Conservation (phyloP, 35 echinoderm and acorn worm genomes). For the Apostichopus japonicus region DNA sequence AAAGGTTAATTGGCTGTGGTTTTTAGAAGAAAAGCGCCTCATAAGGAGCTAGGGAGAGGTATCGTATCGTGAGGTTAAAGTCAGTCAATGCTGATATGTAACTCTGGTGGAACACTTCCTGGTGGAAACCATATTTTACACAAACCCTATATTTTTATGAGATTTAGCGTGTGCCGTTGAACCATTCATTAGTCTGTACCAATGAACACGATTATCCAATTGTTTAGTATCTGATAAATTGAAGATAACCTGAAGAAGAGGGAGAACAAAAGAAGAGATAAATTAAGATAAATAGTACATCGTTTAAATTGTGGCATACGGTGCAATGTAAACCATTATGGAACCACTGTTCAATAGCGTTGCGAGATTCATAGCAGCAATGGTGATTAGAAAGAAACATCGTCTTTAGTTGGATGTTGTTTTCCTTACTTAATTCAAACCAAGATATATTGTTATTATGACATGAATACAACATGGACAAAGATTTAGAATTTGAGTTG, state of each 20-base stretch:
- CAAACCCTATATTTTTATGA: conserved; percentile 49
- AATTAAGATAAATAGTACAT: background rate
- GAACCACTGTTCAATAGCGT: too few species aligned
- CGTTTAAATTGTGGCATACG: background rate
- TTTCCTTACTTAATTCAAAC: background rate
- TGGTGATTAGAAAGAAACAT: background rate
- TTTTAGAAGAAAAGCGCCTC: too few species aligned
- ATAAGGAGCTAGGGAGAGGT: too few species aligned
- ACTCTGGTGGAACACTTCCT: too few species aligned
- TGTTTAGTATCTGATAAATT: conserved; percentile 81
- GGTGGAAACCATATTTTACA: background rate
- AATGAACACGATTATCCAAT: conserved; percentile 85
- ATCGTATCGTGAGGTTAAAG: too few species aligned
- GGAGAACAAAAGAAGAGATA: too few species aligned
- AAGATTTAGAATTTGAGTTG: too few species aligned
- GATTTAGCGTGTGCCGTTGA: background rate
- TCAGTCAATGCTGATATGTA: too few species aligned
- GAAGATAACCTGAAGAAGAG: conserved; percentile 66
- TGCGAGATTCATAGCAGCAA: too few species aligned
- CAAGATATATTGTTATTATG: too few species aligned
- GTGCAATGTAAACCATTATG: background rate
- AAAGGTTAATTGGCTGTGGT: too few species aligned
- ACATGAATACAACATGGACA: too few species aligned
- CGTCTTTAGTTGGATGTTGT: background rate
- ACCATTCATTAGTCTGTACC: conserved; percentile 77